Percentiles rank a stretch among this genome's conserved stretches.
phyloP scores from a whole-genome alignment of 2,797 vertebrate species.

The Sardinella longiceps region DNA sequence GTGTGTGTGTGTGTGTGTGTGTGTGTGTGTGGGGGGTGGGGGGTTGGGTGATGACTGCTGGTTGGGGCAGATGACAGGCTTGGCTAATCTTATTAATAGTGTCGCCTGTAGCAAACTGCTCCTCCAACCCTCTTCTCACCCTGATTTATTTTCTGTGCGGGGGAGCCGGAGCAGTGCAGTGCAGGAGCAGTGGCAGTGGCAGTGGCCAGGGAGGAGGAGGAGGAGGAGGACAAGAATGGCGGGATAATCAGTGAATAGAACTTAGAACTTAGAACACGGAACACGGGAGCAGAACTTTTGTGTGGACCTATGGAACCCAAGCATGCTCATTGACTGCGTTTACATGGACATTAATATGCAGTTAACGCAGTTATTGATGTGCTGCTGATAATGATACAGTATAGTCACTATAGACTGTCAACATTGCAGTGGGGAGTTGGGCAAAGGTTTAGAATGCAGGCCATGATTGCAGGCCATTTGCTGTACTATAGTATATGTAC shows the following conservation, averaged over 20 bases:
- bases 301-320: background rate
- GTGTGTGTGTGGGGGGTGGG: no score
- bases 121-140: background rate
- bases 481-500: background rate
- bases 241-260: background rate
- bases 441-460: background rate
- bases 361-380: no score
- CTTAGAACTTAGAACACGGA: background rate
- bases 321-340: background rate
- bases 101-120: background rate
- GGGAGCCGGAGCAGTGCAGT: background rate
- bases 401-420: background rate
- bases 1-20: no score
- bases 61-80: background rate
- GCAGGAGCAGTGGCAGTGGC: background rate
- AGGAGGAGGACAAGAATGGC: no score
- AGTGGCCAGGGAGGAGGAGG: background rate
- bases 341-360: no score
- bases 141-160: background rate
- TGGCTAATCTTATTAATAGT: conserved; percentile 11
- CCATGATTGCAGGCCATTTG: background rate
- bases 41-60: background rate
- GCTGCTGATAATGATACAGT: no score
- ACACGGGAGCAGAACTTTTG: background rate
- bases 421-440: background rate